Percentiles rank a stretch among this genome's conserved stretches.
Conservation (phyloP, 2,888 invertebrate genomes). For the Pasiphila rectangulata region DNA sequence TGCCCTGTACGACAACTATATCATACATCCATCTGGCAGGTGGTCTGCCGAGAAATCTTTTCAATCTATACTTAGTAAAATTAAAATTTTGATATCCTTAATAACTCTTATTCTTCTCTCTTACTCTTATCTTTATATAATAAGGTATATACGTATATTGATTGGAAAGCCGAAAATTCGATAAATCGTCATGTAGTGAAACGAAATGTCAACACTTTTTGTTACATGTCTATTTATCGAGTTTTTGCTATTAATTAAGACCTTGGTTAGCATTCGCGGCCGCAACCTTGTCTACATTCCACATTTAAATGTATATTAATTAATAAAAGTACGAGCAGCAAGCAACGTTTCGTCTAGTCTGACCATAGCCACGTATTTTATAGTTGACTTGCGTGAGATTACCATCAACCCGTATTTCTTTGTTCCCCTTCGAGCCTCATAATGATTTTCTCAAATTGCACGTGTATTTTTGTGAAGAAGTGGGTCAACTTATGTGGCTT, state of each 20-base stretch:
- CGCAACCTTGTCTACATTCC: constrained; percentile 16
- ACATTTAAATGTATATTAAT: constrained; percentile 1
- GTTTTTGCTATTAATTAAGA: too few species aligned
- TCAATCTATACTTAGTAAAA: too few species aligned
- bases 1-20: too few species aligned
- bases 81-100: too few species aligned
- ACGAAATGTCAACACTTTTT: too few species aligned
- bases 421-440: constrained; percentile 38
- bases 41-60: too few species aligned
- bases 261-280: constrained; percentile 8
- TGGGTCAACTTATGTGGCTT: constrained; percentile 23
- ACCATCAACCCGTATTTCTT: constrained; percentile 35
- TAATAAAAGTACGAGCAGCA: constrained; percentile 6
- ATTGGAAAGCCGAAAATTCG: too few species aligned
- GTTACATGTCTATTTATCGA: not conserved
- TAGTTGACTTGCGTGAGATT: constrained; percentile 58
- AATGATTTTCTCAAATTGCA: constrained; percentile 34
- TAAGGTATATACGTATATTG: too few species aligned
- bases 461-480: constrained; percentile 24
- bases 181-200: too few species aligned
- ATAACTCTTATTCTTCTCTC: too few species aligned
- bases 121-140: too few species aligned
- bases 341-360: constrained; percentile 23
- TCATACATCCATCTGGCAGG: too few species aligned
- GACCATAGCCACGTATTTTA: constrained; percentile 40